Conservation (phyloP, 2,888 invertebrate species). For the Laothoe populi region DNA sequence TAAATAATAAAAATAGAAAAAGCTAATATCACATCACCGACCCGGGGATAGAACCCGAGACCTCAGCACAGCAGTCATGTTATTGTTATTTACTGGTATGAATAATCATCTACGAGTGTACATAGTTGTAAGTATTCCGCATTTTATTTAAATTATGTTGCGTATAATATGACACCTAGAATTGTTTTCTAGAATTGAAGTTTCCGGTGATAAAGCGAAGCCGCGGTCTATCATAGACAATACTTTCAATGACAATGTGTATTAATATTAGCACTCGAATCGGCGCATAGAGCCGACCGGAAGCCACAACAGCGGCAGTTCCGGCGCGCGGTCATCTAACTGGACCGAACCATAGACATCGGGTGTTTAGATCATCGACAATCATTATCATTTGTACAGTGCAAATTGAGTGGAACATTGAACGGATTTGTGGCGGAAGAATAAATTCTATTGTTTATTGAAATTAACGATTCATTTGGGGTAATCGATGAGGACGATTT, state of each 20-base stretch:
- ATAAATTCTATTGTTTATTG: constrained; percentile 19
- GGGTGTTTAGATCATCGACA: constrained; percentile 35
- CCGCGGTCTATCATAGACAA: not conserved
- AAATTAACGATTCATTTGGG: constrained; percentile 17
- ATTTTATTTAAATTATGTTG: not conserved
- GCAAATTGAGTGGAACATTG: constrained; percentile 20
- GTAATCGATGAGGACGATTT: constrained; percentile 10
- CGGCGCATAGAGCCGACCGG: constrained; percentile 37
- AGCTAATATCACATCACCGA: too few relatives aligned
- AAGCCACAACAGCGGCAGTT: constrained; percentile 54
- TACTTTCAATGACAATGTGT: not conserved
- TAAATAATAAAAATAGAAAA: too few relatives aligned
- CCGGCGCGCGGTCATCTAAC: constrained; percentile 59
- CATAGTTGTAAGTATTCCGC: too few relatives aligned
- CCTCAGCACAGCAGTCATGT: too few relatives aligned
- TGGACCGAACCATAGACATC: constrained; percentile 40
- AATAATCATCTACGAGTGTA: too few relatives aligned
- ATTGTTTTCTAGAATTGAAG: not conserved
- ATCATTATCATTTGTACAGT: constrained; percentile 30
- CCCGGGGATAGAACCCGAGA: too few relatives aligned
- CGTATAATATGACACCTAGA: not conserved
- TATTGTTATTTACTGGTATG: too few relatives aligned
- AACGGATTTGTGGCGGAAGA: constrained; percentile 22
- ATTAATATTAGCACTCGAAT: constrained; percentile 17
- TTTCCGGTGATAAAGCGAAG: not conserved